Base-by-base conservation (phyloP, 1,140 invertebrate genomes). In the Zaprionus kolodkinae region DNA sequence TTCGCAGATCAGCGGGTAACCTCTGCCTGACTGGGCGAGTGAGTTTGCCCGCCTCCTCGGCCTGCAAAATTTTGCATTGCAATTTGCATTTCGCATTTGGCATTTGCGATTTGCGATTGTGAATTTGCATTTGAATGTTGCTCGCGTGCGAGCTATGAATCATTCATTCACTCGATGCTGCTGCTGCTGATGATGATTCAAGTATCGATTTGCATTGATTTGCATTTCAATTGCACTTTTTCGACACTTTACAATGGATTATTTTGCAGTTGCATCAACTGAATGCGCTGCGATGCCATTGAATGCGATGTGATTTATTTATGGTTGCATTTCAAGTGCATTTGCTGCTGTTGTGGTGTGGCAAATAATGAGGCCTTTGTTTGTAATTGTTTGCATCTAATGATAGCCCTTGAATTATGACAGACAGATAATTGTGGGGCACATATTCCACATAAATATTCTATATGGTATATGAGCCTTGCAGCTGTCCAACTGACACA, bases 201-300 rank as follows among this genome's bases (percentile, higher is more conserved):
- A 88, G 84, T 87, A 87, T 87, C 84, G 84, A 87, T 87, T 87
- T 87, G 84, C 84, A 87, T 87, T 88, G 84, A 87, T 87, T 87
- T 87, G 84, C 84, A 87, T 87, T 87, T 87, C 77, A 87, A 87
- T 88, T 87, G 84, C 84, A 88, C 72, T 84, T 87, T 83, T 87
- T 87, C 84, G 84, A 88, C 84, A 87, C 84, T 87, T 86, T 87
- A 87, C 84, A 87, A 87, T 87, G 84, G 80, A 87, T 87, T 88
- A 88, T 88, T 74, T 86, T 83, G 83, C 83, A 88, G 80, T 87
- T 66, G 73, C 73, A 76, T 61, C 52, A 55, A 48, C 55, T 65
- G 15, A 55, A 15, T 59, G 55, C 27, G 64, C 45, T 57, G 27
- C 35, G 30, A 43, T 30, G 10, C 35, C 5, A 21, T 12, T 17